A percentile compares a stretch with the other conserved stretches of the same genome.
phyloP scores from a whole-genome alignment of 2,888 invertebrate genomes.

The Cerceris rybyensis region DNA sequence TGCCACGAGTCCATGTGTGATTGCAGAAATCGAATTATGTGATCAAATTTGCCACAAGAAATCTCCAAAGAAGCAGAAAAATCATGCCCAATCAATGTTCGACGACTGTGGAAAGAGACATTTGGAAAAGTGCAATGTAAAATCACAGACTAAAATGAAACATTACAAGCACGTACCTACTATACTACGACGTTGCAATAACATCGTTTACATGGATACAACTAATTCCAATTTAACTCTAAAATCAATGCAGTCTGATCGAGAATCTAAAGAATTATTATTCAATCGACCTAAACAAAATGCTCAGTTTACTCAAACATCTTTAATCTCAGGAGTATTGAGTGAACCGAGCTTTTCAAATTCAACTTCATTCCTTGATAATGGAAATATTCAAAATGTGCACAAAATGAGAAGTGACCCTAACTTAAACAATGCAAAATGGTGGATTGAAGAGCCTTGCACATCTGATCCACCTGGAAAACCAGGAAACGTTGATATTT shows the following conservation, averaged over 20 bases:
- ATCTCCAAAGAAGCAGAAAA: background rate
- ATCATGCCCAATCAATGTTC: background rate
- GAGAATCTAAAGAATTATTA: background rate
- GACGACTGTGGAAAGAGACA: background rate
- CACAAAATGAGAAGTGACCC: too few relatives aligned
- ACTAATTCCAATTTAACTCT: conserved; percentile 14
- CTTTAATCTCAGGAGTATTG: background rate
- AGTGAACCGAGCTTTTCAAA: background rate
- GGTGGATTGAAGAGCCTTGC: background rate
- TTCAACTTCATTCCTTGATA: too few relatives aligned
- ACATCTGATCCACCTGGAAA: background rate
- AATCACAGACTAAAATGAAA: conserved; percentile 9
- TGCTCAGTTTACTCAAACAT: background rate
- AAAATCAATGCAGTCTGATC: background rate
- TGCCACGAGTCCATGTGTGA: background rate
- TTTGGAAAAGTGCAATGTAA: background rate
- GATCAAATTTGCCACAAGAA: background rate
- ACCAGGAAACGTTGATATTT: background rate
- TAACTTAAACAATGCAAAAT: background rate
- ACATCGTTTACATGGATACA: background rate
- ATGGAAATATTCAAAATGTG: too few relatives aligned
- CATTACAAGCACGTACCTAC: conserved; percentile 31
- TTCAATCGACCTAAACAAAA: background rate
- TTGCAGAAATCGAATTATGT: background rate
- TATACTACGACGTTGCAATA: conserved; percentile 26